Evolutionary conservation across 2,888 invertebrate genomes (phyloP).

Genomic region (Esperia sulphurella): DNA sequence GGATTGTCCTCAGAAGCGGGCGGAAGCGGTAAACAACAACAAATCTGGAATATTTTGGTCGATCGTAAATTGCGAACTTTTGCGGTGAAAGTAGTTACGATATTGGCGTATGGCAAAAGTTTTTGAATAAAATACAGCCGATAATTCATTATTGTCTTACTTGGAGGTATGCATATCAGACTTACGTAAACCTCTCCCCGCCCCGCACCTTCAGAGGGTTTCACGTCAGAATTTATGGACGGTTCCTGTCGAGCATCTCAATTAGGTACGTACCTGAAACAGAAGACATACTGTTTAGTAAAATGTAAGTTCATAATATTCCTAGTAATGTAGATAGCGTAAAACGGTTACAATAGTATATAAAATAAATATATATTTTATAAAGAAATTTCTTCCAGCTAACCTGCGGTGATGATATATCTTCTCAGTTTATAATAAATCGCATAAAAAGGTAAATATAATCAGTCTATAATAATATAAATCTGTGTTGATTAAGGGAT

Average conservation of each 20-base stretch:
- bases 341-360: no score
- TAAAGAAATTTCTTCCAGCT: no score
- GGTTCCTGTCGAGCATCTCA: background rate
- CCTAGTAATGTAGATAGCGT: no score
- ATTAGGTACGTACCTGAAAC: constrained; percentile 4
- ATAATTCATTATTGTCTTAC: constrained; percentile 9
- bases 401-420: no score
- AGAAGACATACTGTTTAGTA: background rate
- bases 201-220: background rate
- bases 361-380: no score
- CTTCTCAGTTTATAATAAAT: no score
- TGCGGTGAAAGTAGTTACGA: constrained; percentile 6
- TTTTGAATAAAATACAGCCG: constrained; percentile 6
- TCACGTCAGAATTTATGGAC: constrained; percentile 2
- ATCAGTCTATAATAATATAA: no score
- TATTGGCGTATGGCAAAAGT: constrained; percentile 2
- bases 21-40: constrained; percentile 12
- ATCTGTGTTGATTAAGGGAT: no score
- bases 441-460: no score
- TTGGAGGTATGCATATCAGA: background rate
- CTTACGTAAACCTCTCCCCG: no score
- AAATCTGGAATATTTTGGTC: constrained; percentile 8
- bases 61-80: constrained; percentile 7
- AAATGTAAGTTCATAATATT: background rate
- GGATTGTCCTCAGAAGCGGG: constrained; percentile 8